These are phyloP conservation scores for Zaprionus ghesquierei DNA, from an alignment of 1,140 invertebrate species.

Conservation along the genomic window DNA sequence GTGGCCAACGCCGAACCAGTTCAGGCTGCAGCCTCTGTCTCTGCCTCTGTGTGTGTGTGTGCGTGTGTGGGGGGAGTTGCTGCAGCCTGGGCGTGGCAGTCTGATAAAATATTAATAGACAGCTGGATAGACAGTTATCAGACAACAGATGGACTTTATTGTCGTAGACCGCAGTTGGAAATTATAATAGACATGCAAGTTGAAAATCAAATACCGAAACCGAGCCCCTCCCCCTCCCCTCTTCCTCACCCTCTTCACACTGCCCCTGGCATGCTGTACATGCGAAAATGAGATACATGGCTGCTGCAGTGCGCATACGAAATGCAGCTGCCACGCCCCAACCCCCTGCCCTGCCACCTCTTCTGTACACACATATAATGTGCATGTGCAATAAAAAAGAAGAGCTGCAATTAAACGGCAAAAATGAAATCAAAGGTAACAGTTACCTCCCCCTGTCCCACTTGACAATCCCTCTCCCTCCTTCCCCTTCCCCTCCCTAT, in stretches of 20 bases:
- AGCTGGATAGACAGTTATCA: conserved; percentile 81
- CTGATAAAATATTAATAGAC: conserved; percentile 82
- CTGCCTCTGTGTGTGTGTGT: conserved; percentile 2
- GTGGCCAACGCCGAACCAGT: conserved; percentile 31
- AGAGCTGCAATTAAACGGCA: conserved; percentile 63
- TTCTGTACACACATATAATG: conserved; percentile 25
- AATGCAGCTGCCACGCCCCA: conserved; percentile 12
- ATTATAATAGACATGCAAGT: conserved; percentile 73
- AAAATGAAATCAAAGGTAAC: conserved; percentile 66
- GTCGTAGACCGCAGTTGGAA: conserved; percentile 69
- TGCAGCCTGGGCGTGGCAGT: conserved; percentile 50
- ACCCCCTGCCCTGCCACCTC: background rate
- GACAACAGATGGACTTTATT: conserved; percentile 80
- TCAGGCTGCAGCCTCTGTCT: conserved; percentile 5
- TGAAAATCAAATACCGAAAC: conserved; percentile 56
- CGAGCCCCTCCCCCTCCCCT: background rate
- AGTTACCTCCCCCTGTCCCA: background rate
- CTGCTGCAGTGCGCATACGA: conserved; percentile 4
- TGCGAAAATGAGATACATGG: conserved; percentile 32
- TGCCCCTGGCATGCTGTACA: conserved; percentile 22
- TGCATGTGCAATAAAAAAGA: conserved; percentile 65
- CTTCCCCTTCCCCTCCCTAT: background rate
- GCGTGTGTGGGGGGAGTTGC: background rate
- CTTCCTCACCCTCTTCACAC: background rate
- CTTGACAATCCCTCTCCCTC: background rate